phyloP scores from a whole-genome alignment of 2,113 vertebrate species.

The Toxotes chatareus region DNA sequence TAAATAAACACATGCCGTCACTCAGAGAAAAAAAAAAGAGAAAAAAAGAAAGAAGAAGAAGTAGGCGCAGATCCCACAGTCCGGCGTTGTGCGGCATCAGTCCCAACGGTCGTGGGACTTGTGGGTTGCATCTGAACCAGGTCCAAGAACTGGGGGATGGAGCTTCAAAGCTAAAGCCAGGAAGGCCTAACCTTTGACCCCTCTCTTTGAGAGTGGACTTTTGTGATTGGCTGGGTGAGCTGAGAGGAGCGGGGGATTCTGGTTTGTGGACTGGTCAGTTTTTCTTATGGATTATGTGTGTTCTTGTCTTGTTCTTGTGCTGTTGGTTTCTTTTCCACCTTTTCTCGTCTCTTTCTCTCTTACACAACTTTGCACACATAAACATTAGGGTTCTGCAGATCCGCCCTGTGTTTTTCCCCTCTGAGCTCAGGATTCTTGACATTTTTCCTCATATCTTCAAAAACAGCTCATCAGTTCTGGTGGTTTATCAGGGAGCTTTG shows the following conservation, averaged over 20 bases:
- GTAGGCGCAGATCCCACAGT: slow-evolving; percentile 38
- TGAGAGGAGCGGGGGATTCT: slow-evolving; percentile 10
- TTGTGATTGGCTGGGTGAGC: slow-evolving; percentile 20
- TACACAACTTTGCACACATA: background rate
- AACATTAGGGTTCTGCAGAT: background rate
- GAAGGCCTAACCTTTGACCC: slow-evolving; percentile 58
- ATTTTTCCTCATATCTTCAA: slow-evolving; percentile 26
- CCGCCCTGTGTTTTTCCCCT: background rate
- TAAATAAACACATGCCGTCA: slow-evolving; percentile 53
- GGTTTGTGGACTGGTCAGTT: slow-evolving; percentile 52
- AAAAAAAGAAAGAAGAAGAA: no score
- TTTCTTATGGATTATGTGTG: slow-evolving; percentile 10
- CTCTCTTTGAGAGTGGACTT: slow-evolving; percentile 12
- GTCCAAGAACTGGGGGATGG: slow-evolving; percentile 16
- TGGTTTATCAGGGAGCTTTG: slow-evolving; percentile 24
- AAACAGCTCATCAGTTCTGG: slow-evolving; percentile 23
- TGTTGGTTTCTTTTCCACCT: background rate
- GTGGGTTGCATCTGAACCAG: slow-evolving; percentile 27
- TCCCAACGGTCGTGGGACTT: slow-evolving; percentile 45
- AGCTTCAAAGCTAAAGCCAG: slow-evolving; percentile 3
- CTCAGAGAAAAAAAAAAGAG: slow-evolving; percentile 6
- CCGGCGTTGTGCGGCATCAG: slow-evolving; percentile 5
- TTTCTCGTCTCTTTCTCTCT: slow-evolving; percentile 5
- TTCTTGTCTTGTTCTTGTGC: background rate
- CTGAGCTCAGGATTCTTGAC: slow-evolving; percentile 26